These are phyloP conservation scores for Ophioninae sp. DNA, from an alignment of 2,888 invertebrate genomes.

Conservation along the genomic window DNA sequence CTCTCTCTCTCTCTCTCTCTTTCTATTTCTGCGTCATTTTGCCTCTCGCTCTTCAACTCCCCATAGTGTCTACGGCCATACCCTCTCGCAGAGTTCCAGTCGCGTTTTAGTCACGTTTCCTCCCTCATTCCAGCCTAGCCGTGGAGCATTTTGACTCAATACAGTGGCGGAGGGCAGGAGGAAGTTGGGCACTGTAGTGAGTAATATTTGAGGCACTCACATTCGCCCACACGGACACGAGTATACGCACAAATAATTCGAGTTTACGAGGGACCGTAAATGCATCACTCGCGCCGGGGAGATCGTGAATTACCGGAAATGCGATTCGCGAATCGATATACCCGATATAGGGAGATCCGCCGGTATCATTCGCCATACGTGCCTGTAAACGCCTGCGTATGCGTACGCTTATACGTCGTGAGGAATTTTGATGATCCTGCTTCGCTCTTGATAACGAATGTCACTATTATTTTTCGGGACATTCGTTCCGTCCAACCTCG, in stretches of 20 bases:
- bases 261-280: slow-evolving; percentile 71
- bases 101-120: slow-evolving; percentile 48
- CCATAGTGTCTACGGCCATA: neutral
- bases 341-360: slow-evolving; percentile 11
- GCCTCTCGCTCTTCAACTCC: slow-evolving; percentile 1
- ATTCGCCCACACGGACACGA: neutral
- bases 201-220: slow-evolving; percentile 70
- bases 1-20: neutral
- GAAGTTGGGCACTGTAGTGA: slow-evolving; percentile 58
- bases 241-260: slow-evolving; percentile 69
- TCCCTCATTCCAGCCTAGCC: slow-evolving; percentile 14
- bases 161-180: neutral
- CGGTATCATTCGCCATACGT: slow-evolving; percentile 27
- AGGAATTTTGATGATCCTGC: slow-evolving; percentile 47
- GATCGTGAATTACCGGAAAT: slow-evolving; percentile 74
- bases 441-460: slow-evolving; percentile 53
- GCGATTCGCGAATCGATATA: slow-evolving; percentile 72
- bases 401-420: neutral
- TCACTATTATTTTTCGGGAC: slow-evolving; percentile 46
- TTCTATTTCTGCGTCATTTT: neutral
- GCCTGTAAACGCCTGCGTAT: neutral
- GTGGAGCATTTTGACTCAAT: slow-evolving; percentile 32
- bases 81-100: slow-evolving; percentile 17
- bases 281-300: slow-evolving; percentile 69
- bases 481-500: slow-evolving; percentile 18